These are phyloP conservation scores for Drosophila multiciliata DNA, from an alignment of 2,888 invertebrate genomes.

Conservation along the genomic window DNA sequence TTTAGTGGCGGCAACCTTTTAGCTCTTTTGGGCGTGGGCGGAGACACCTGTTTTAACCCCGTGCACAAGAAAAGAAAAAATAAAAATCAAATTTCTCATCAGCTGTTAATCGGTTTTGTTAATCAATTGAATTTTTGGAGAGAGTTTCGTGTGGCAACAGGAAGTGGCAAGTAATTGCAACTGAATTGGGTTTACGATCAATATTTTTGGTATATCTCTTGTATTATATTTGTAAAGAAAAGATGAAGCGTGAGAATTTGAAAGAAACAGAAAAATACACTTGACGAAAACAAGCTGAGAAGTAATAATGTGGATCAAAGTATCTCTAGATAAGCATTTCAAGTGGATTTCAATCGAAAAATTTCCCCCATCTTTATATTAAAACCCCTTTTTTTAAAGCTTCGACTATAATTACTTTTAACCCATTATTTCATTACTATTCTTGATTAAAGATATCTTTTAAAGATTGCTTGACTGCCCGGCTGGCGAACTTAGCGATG, in stretches of 20 bases:
- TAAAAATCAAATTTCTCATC: slow-evolving; percentile 25
- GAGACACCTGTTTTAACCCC: slow-evolving; percentile 43
- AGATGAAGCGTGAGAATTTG: slow-evolving; percentile 41
- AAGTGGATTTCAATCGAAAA: slow-evolving; percentile 16
- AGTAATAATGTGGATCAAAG: slow-evolving; percentile 5
- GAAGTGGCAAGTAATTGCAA: slow-evolving; percentile 55
- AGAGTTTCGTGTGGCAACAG: slow-evolving; percentile 31
- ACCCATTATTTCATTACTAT: background rate
- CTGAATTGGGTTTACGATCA: slow-evolving; percentile 6
- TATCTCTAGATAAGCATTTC: slow-evolving; percentile 8
- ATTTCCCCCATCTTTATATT: background rate
- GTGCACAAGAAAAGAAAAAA: slow-evolving; percentile 18
- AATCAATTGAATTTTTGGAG: slow-evolving; percentile 35
- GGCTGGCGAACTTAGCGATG: slow-evolving; percentile 41
- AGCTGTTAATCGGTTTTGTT: slow-evolving; percentile 5
- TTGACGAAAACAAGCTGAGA: slow-evolving; percentile 1
- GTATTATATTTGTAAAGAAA: background rate
- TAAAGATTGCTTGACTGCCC: slow-evolving; percentile 11
- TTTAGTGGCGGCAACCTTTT: slow-evolving; percentile 14
- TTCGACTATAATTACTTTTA: background rate
- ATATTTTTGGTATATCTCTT: background rate
- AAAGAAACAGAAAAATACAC: slow-evolving; percentile 11
- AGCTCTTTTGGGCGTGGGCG: slow-evolving; percentile 44
- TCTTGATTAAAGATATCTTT: background rate
- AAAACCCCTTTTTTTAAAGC: background rate